Percentiles rank a stretch among this genome's conserved stretches.
phyloP scores from a whole-genome alignment of 2,888 invertebrate genomes.

The Drosophila mayaguana region DNA sequence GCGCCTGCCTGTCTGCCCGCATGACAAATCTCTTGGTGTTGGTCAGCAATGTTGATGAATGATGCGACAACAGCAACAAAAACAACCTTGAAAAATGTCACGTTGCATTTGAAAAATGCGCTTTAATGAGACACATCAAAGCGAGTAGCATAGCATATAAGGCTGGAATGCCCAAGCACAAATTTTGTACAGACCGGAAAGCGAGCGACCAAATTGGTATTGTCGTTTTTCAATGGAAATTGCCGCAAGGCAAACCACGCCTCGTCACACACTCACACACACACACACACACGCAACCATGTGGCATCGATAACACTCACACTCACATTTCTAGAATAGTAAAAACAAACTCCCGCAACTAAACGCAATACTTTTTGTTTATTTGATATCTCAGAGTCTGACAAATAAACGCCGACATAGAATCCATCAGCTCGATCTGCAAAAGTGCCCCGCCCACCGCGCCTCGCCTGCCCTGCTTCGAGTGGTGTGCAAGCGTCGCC shows the following conservation, averaged over 20 bases:
- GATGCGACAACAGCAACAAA: constrained; percentile 44
- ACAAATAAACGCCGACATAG: constrained; percentile 46
- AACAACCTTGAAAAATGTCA: constrained; percentile 62
- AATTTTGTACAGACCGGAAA: constrained; percentile 67
- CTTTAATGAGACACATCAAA: constrained; percentile 55
- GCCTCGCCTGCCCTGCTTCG: neutral
- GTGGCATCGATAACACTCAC: constrained; percentile 43
- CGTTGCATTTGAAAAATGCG: constrained; percentile 61
- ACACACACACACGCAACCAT: constrained; percentile 14
- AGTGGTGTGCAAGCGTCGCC: constrained; percentile 15
- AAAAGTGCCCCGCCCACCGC: neutral
- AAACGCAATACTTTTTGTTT: constrained; percentile 41
- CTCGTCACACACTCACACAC: constrained; percentile 1
- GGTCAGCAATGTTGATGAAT: constrained; percentile 69
- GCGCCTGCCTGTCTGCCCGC: constrained; percentile 55
- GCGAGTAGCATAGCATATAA: constrained; percentile 43
- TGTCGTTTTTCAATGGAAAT: constrained; percentile 66
- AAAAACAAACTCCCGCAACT: constrained; percentile 18
- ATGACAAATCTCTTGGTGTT: constrained; percentile 74
- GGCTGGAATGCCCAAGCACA: constrained; percentile 36
- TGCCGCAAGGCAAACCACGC: constrained; percentile 41
- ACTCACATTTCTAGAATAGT: constrained; percentile 25
- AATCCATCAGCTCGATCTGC: constrained; percentile 3
- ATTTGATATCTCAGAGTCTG: constrained; percentile 43
- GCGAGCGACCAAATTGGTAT: constrained; percentile 65